A percentile compares a stretch with the other conserved stretches of the same genome.
phyloP scores from a whole-genome alignment of 2,797 vertebrate species.

The Neopelma chrysocephalum region DNA sequence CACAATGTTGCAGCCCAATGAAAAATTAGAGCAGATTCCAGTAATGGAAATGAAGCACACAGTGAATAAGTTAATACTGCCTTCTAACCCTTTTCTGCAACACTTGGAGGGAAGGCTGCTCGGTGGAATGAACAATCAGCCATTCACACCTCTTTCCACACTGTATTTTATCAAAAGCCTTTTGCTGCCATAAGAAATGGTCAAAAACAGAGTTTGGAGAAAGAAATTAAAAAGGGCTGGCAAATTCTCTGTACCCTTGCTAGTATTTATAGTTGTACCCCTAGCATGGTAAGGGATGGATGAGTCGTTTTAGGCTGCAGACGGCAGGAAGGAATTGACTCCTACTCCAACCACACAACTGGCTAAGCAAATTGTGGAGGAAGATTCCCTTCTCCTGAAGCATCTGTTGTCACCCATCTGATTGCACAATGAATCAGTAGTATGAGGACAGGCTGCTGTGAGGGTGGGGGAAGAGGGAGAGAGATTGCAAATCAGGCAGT shows the following conservation, averaged over 20 bases:
- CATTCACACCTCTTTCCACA: background rate
- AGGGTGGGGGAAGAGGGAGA: conserved; percentile 41
- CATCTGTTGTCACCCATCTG: conserved; percentile 66
- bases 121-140: background rate
- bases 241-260: background rate
- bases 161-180: background rate
- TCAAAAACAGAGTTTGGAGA: background rate
- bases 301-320: conserved; percentile 67
- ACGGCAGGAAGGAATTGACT: conserved; percentile 68
- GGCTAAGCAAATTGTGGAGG: conserved; percentile 66
- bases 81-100: background rate
- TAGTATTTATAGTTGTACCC: conserved; percentile 60
- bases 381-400: conserved; percentile 64
- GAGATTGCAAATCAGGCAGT: conserved; percentile 1
- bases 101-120: background rate
- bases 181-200: background rate
- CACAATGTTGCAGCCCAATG: background rate
- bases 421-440: conserved; percentile 67
- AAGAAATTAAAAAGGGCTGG: background rate
- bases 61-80: background rate
- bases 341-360: conserved; percentile 68
- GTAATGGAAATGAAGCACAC: background rate
- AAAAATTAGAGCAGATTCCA: conserved; percentile 1
- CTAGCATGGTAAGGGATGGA: conserved; percentile 36
- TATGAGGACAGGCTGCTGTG: conserved; percentile 58